These are phyloP conservation scores for Globia sparganii DNA, from an alignment of 2,888 invertebrate species.

Conservation along the genomic window DNA sequence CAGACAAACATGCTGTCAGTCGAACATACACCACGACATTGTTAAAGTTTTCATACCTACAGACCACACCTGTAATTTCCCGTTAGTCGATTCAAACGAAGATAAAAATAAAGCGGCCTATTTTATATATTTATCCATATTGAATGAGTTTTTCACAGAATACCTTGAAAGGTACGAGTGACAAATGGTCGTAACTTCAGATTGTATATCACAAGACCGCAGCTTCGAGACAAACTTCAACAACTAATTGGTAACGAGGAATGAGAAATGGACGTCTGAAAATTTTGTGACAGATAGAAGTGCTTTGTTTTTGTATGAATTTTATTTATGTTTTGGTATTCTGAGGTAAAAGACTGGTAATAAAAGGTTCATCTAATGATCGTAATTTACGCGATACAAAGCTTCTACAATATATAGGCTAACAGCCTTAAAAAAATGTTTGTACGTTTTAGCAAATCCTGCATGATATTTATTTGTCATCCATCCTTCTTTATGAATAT, in stretches of 20 bases:
- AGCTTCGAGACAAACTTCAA: constrained; percentile 62
- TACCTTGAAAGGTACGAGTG: constrained; percentile 47
- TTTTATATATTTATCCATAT: constrained; percentile 5
- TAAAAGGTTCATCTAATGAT: background rate
- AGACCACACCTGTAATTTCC: background rate
- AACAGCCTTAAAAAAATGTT: no score
- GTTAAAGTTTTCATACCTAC: background rate
- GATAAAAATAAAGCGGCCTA: background rate
- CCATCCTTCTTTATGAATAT: no score
- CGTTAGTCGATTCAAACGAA: background rate
- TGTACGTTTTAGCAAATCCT: no score
- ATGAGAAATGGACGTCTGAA: constrained; percentile 61
- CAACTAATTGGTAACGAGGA: constrained; percentile 63
- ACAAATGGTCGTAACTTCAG: constrained; percentile 60
- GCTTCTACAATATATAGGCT: no score
- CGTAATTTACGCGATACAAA: no score
- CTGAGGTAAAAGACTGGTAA: background rate
- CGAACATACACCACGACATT: no score
- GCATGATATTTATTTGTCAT: no score
- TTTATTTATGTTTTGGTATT: constrained; percentile 4
- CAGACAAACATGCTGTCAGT: background rate
- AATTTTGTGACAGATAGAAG: constrained; percentile 54
- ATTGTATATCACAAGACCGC: constrained; percentile 61
- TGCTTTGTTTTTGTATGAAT: constrained; percentile 43
- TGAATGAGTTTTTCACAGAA: constrained; percentile 12